Base-by-base conservation (phyloP, 1,140 invertebrate species). In the Drosophila orena region DNA sequence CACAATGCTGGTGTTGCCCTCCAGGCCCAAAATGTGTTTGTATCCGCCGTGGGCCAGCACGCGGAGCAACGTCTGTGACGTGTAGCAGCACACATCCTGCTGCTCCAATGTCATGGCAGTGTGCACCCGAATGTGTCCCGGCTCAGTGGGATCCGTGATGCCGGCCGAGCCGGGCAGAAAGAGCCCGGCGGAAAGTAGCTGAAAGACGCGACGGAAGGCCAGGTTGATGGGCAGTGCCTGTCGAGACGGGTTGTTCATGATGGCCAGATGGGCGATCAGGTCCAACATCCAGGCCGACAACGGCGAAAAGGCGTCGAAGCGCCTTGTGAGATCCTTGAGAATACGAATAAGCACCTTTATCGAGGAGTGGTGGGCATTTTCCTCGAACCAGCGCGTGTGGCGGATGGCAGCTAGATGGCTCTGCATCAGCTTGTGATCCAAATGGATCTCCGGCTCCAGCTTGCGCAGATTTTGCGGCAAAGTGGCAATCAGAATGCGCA, bases 311-410 rank as follows among this genome's bases (percentile, higher is more conserved):
- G 98, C 98, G 76, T 97, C 95, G 93, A 98, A 99, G 56, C 98
- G 94, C 46, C 95, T 95, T 78, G 96, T 95, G 70, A 99, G 94
- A 93, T 99, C 98, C 78, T 97, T 95, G 2, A 99, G 93, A 17
- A 99, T 94, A 12, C 98, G 94, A 75, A 99, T 98, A 0, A 99
- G 93, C 12, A 94, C 94, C 94, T 99, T 99, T 52, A 99, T 98
- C 34, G 97, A 98, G 4, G 98, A 98, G 93, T 99, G 98, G 92
- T 98, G 98, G 6, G 98, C 98, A 93, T 99, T 99, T 93, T 99
- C 98, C 92, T 99, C 98, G 93, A 99, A 99, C 98, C 98, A 99
- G 4, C 98, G 95, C 37, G 97, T 97, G 92, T 99, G 98, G 60
- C 98, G 94, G 46, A 99, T 98, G 1, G 98, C 98, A 2, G 97